Conservation (phyloP, 2,797 vertebrate species). For the Intellagama lesueurii region DNA sequence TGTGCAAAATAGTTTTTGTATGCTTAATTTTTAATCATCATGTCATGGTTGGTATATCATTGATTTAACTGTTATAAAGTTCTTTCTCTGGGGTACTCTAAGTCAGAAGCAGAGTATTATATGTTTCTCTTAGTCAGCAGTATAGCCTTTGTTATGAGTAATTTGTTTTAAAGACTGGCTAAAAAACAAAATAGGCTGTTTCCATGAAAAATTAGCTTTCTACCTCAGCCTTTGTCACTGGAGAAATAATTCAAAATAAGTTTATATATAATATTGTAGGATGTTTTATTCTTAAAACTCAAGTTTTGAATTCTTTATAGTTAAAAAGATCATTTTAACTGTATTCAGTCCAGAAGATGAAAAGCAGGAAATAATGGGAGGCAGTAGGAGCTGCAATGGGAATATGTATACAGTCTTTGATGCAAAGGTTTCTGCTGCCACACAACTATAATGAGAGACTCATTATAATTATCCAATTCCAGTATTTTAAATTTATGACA, state of each 20-base stretch:
- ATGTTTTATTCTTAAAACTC: slow-evolving; percentile 1
- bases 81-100: slow-evolving; percentile 18
- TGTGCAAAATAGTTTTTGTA: neutral
- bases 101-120: neutral
- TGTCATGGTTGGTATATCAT: slow-evolving; percentile 16
- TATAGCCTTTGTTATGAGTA: neutral
- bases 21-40: slow-evolving; percentile 15
- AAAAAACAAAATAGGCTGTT: neutral
- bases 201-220: neutral
- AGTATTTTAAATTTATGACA: neutral
- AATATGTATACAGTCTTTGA: neutral
- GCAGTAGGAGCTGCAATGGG: neutral
- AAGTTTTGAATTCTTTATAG: neutral
- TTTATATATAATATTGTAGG: neutral
- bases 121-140: slow-evolving; percentile 11
- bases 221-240: neutral
- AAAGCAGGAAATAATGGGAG: neutral
- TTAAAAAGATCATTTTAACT: neutral
- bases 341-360: neutral
- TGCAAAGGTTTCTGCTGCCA: neutral
- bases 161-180: slow-evolving; percentile 4
- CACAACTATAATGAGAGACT: neutral
- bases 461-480: neutral
- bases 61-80: slow-evolving; percentile 7
- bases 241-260: slow-evolving; percentile 3